Evolutionary conservation across 2,888 invertebrate species (phyloP).

Genomic region (Cantharis nigra): DNA sequence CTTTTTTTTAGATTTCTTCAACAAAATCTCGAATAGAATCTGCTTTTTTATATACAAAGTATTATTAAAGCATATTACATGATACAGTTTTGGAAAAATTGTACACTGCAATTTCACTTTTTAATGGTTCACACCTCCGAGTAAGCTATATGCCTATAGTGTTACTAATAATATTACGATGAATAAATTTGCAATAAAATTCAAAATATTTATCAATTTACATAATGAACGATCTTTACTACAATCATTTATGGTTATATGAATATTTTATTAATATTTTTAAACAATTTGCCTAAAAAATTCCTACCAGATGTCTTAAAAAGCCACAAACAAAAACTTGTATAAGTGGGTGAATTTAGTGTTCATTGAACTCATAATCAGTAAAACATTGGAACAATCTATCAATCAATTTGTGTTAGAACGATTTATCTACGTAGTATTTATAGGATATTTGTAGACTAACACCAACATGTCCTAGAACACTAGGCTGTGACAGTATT

Average conservation of each 20-base stretch:
- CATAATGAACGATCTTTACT: not conserved
- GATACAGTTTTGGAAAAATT: not conserved
- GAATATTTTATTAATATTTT: not conserved
- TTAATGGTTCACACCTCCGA: not conserved
- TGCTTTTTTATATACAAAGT: not conserved
- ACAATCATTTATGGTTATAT: not conserved
- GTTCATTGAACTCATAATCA: constrained; percentile 3
- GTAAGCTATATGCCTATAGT: not conserved
- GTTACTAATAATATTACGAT: not conserved
- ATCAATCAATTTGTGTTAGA: constrained; percentile 5
- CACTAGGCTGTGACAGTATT: not conserved
- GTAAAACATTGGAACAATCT: constrained; percentile 2
- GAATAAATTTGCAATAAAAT: not conserved
- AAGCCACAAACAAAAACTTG: not conserved
- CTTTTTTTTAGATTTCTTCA: not conserved
- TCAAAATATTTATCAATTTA: not conserved
- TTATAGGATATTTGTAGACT: not conserved
- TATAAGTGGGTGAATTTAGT: constrained; percentile 1
- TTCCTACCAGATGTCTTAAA: not conserved
- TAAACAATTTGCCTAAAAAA: not conserved
- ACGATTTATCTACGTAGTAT: not conserved
- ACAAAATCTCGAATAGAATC: not conserved
- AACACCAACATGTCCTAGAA: not conserved
- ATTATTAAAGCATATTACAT: not conserved
- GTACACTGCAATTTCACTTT: not conserved